Base-by-base conservation (phyloP, 2,888 invertebrate genomes). In the Pteria penguin region DNA sequence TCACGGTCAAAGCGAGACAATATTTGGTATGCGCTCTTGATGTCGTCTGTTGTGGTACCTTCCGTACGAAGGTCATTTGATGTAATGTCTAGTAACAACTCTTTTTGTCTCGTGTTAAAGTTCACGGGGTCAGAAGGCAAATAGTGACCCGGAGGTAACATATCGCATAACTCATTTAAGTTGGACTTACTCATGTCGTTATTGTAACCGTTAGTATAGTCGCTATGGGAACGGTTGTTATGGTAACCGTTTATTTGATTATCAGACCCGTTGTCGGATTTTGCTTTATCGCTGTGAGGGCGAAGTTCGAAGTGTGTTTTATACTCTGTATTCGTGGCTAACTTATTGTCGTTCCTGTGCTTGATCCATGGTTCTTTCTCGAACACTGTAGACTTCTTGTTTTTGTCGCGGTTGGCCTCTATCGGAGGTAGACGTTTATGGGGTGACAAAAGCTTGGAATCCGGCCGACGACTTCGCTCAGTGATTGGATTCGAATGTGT, bases 341-440 rank as follows among this genome's bases (percentile, higher is more conserved):
- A 62, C 29, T 52, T 68, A 8, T 69, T 65, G 27, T 57, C 68
- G 4, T 26, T 31, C 29, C 32, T 29, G 26, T 24, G 24, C 60
- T 29, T 57, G n/a, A 70, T 27, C 75, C 75, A 75, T 18, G 70
- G 32, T 62, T 75, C 75, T 18, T 36, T 57, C 60, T 77, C 76
- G 61, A 77, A 77, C 8, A 77, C 69, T 18, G 76, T 77, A 2
- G 69, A 69, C 60, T 62, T 65, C 26, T 77, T 55, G 33, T 77
- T 77, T 45, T 73, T 77, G 69, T 58, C 61, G 18, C 69, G 61
- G 22, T 77, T 72, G n/a, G 69, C 70, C 54, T 69, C 36, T 22
- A 77, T 69, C 3, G 76, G 73, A 54, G 72, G 72, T 65, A 77
- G 60, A 52, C 65, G 72, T 22, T 54, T 52, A 22, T 52, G 65